Percentiles rank a stretch among this genome's conserved stretches.
These are phyloP conservation scores for Pedionomus torquatus DNA, from an alignment of 2,113 vertebrate genomes.

Conservation along the genomic window DNA sequence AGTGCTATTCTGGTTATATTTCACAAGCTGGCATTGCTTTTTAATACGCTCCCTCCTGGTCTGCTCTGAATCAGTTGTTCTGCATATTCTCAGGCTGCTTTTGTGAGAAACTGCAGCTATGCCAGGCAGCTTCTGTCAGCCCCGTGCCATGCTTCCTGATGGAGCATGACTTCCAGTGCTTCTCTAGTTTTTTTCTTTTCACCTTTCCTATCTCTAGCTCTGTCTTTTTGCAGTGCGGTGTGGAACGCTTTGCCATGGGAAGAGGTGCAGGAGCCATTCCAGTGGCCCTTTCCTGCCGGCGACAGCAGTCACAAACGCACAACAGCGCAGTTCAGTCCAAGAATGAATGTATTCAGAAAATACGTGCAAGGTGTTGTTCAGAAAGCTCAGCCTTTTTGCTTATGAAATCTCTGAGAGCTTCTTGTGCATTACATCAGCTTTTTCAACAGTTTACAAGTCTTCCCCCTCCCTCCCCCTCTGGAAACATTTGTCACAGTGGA, in stretches of 20 bases:
- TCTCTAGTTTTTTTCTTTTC: not conserved
- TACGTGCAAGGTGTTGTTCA: not conserved
- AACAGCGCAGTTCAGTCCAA: not conserved
- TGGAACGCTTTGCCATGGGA: not conserved
- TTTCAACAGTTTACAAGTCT: slow-evolving; percentile 38
- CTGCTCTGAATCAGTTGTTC: slow-evolving; percentile 28
- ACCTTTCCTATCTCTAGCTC: not conserved
- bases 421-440: slow-evolving; percentile 27
- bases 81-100: not conserved
- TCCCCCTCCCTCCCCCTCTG: not conserved
- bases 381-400: not conserved
- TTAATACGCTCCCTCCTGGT: not conserved
- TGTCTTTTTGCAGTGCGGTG: not conserved
- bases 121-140: not conserved
- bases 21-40: slow-evolving; percentile 34
- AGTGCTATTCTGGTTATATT: slow-evolving; percentile 38
- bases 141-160: not conserved
- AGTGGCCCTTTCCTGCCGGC: not conserved
- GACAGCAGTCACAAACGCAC: not conserved
- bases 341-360: not conserved
- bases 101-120: not conserved
- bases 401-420: not conserved
- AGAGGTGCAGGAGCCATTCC: not conserved
- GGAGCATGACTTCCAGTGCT: not conserved
- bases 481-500: slow-evolving; percentile 61